Base-by-base conservation (phyloP, 2,797 vertebrate species). In the Coregonus ussuriensis region DNA sequence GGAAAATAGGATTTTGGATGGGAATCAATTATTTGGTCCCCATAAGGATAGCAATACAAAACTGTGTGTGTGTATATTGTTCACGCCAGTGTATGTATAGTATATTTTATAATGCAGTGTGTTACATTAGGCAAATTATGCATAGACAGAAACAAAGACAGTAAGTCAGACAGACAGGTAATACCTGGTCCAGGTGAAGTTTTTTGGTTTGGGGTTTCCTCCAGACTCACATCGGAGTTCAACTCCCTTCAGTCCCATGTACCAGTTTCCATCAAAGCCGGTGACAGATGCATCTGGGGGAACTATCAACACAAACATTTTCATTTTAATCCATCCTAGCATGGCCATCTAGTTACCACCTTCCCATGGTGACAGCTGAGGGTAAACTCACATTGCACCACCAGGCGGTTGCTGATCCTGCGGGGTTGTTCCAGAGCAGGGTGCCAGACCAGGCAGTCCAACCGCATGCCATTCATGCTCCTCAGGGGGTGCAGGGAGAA, bases 381-480 rank as follows among this genome's bases (percentile, higher is more conserved):
- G 37, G 41, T 47, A 33, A 72, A 94, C 94, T 93, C 89, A 98
- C 97, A 98, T 35, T 96, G 94, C 6, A 98, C 96, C n/a, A 89
- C 91, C 84, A 99, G 91, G 6, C 1, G 65, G 89, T 96, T 94
- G 0, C 89, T 83, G 88, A 97, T 94, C 85, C 96, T 91, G 41
- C 92, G 94, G 0, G 96, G 94, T 15, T 89, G 86, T 15, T 91
- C 76, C 83, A 98, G 91, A 4, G 93, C 91, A 0, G 96, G 96
- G 52, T 99, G 97, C 5, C 92, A 94, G 76, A 99, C 95, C 81
- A 98, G 87, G 1, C 97, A 98, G 85, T 96, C 96, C 29, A 98
- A 92, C 15, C 87, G 86, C 59, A 93, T 94, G 33, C 96, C 96
- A 0, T 98, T 95, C 96, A 98, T 97, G 89, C 89, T 90, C 65